These are phyloP conservation scores for Tiliqua scincoides DNA, from an alignment of 2,113 vertebrate species.

Conservation along the genomic window DNA sequence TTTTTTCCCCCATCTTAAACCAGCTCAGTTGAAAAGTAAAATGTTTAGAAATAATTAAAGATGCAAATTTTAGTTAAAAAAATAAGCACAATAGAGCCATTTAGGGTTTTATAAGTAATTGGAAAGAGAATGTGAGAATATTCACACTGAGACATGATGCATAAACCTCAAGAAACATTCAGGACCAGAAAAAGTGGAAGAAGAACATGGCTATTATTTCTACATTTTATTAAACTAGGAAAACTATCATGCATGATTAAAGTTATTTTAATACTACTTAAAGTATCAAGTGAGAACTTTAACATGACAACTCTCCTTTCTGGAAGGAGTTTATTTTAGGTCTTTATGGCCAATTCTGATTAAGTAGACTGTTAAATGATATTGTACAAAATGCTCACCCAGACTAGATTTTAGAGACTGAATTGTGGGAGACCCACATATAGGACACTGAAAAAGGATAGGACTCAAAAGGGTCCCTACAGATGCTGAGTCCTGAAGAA, in stretches of 20 bases:
- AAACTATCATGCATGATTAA: background rate
- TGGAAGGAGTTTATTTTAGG: background rate
- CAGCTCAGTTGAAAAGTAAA: background rate
- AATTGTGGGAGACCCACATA: background rate
- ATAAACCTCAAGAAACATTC: background rate
- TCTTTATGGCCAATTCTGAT: background rate
- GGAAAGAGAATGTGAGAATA: background rate
- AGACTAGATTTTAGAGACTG: background rate
- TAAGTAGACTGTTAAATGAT: background rate
- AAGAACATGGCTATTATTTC: background rate
- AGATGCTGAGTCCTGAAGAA: too few relatives aligned
- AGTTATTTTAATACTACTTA: background rate
- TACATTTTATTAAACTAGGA: background rate
- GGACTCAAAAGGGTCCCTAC: too few relatives aligned
- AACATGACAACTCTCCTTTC: background rate
- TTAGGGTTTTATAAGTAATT: background rate
- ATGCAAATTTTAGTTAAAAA: background rate
- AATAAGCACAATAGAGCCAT: background rate
- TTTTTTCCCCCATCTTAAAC: background rate
- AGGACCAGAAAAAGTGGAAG: background rate
- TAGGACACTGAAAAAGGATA: too few relatives aligned
- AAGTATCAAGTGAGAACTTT: background rate
- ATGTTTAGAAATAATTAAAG: background rate
- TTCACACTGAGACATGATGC: background rate
- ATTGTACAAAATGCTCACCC: background rate